A percentile compares a stretch with the other conserved stretches of the same genome.
phyloP scores from a whole-genome alignment of 2,888 invertebrate species.

The Lysandra bellargus region DNA sequence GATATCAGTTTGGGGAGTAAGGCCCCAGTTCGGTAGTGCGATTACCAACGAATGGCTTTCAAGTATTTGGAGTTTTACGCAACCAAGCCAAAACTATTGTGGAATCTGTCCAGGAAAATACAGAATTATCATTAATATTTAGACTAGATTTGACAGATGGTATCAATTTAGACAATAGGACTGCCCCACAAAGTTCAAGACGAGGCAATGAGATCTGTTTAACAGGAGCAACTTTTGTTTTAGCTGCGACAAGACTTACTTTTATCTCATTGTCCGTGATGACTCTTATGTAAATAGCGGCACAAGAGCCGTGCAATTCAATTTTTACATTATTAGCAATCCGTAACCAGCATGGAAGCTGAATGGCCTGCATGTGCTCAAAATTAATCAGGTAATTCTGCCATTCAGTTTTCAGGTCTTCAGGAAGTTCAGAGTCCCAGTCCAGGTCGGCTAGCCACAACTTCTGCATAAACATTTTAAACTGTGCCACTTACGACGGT shows the following conservation, averaged over 20 bases:
- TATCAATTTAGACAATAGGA: not conserved
- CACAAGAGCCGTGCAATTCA: not conserved
- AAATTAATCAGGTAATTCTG: too few relatives aligned
- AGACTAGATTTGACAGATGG: not conserved
- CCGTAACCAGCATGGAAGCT: too few relatives aligned
- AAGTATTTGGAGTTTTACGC: constrained; percentile 16
- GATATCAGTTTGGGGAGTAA: too few relatives aligned
- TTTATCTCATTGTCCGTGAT: too few relatives aligned
- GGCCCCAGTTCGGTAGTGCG: not conserved
- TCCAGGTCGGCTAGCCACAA: constrained; percentile 11
- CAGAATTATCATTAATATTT: not conserved
- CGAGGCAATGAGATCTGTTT: constrained; percentile 17
- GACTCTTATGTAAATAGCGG: not conserved
- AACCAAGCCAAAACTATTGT: constrained; percentile 20
- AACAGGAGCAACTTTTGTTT: constrained; percentile 12
- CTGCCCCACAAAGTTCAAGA: constrained; percentile 6
- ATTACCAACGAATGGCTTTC: constrained; percentile 27
- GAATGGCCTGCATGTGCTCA: too few relatives aligned
- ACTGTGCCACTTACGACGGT: too few relatives aligned
- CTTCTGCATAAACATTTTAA: constrained; percentile 15
- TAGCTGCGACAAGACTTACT: not conserved
- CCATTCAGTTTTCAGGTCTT: too few relatives aligned
- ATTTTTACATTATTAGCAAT: too few relatives aligned
- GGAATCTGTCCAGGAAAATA: constrained; percentile 13
- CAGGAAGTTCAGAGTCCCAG: not conserved